These are phyloP conservation scores for Eospalax fontanierii DNA, from an alignment of 2,797 vertebrate species.

Conservation along the genomic window DNA sequence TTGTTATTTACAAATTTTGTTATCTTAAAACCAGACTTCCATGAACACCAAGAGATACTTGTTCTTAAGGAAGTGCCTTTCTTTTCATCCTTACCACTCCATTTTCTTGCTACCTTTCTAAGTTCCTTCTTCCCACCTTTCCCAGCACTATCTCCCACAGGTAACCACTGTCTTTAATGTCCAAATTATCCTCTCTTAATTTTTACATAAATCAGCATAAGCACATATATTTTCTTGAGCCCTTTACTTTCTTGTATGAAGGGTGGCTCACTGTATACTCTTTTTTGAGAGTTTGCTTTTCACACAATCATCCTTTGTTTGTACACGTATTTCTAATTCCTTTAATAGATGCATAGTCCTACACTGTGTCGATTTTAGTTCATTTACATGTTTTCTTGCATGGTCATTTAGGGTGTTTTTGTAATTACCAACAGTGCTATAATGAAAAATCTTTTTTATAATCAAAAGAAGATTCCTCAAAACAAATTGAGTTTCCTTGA, in stretches of 20 bases:
- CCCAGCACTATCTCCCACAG: neutral
- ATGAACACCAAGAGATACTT: neutral
- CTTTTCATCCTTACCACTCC: neutral
- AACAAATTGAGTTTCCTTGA: neutral
- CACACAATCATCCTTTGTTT: neutral
- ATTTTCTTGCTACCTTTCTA: neutral
- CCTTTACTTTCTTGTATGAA: slow-evolving; percentile 1
- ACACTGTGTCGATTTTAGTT: neutral
- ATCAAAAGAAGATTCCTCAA: neutral
- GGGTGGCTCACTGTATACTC: neutral
- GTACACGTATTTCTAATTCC: neutral
- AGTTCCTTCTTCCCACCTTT: neutral
- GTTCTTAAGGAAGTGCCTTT: neutral
- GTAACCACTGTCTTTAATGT: neutral
- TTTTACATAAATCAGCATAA: neutral
- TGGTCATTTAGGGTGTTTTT: neutral
- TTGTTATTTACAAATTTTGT: no score
- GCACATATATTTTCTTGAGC: neutral
- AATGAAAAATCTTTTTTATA: neutral
- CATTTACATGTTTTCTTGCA: neutral
- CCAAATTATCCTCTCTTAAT: neutral
- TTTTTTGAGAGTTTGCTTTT: neutral
- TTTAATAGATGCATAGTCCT: neutral
- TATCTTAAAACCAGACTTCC: neutral
- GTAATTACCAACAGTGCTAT: neutral